These are phyloP conservation scores for Macrophya alboannulata DNA, from an alignment of 2,888 invertebrate species.

Conservation along the genomic window DNA sequence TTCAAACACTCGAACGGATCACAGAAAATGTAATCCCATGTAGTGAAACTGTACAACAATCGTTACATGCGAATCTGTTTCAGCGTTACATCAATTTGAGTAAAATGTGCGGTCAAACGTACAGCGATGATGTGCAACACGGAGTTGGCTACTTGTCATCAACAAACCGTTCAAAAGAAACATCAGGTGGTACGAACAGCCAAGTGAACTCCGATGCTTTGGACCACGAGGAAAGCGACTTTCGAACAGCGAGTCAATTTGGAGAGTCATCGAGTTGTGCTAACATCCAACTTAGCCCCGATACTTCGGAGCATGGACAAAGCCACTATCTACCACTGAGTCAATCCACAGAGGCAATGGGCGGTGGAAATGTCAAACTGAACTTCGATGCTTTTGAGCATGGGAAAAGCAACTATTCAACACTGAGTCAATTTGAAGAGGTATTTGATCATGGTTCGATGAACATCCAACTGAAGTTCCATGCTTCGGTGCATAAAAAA, in stretches of 20 bases:
- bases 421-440: background rate
- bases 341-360: too few relatives aligned
- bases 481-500: too few relatives aligned
- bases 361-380: too few relatives aligned
- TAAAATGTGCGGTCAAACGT: background rate
- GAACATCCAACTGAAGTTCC: too few relatives aligned
- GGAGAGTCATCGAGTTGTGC: background rate
- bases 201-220: background rate
- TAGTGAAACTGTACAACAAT: too few relatives aligned
- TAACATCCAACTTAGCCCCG: too few relatives aligned
- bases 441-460: background rate
- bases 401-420: too few relatives aligned
- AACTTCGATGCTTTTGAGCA: too few relatives aligned
- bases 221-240: background rate
- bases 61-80: background rate
- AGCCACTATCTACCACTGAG: too few relatives aligned
- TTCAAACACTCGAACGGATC: too few relatives aligned
- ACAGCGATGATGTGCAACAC: background rate
- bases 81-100: background rate
- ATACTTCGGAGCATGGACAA: too few relatives aligned
- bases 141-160: background rate
- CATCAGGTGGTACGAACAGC: background rate
- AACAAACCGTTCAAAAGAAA: background rate
- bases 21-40: too few relatives aligned
- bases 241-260: background rate